phyloP scores from a whole-genome alignment of 2,797 vertebrate genomes.

The Varecia variegata region DNA sequence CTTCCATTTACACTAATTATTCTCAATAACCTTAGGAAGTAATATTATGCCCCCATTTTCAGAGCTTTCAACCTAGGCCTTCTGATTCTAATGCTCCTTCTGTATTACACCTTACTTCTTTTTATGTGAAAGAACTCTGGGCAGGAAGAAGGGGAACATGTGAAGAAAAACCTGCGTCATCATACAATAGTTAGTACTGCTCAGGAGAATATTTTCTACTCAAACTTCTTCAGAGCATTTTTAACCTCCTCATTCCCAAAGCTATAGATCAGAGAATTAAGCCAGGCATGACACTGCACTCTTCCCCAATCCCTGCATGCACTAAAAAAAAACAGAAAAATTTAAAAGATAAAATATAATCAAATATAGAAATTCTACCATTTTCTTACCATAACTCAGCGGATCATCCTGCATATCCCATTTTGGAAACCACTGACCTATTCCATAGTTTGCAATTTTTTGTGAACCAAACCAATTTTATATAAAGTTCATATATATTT shows the following conservation, averaged over 20 bases:
- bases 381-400: not conserved
- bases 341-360: not conserved
- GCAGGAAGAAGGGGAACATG: not conserved
- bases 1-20: not conserved
- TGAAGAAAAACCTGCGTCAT: not conserved
- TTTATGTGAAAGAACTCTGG: not conserved
- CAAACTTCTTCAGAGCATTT: not conserved
- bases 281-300: not conserved
- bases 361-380: not conserved
- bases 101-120: not conserved
- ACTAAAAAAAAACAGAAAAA: not conserved
- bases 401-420: not conserved
- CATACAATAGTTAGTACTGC: not conserved
- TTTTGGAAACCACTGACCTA: not conserved
- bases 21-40: not conserved
- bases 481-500: not conserved
- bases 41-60: not conserved
- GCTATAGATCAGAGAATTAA: not conserved
- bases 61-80: not conserved
- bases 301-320: not conserved
- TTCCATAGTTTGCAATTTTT: not conserved
- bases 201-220: not conserved
- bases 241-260: not conserved
- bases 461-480: not conserved
- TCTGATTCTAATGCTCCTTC: not conserved